Percentiles rank a stretch among this genome's conserved stretches.
phyloP scores from a whole-genome alignment of 2,113 vertebrate genomes.

The Myotis davidii region DNA sequence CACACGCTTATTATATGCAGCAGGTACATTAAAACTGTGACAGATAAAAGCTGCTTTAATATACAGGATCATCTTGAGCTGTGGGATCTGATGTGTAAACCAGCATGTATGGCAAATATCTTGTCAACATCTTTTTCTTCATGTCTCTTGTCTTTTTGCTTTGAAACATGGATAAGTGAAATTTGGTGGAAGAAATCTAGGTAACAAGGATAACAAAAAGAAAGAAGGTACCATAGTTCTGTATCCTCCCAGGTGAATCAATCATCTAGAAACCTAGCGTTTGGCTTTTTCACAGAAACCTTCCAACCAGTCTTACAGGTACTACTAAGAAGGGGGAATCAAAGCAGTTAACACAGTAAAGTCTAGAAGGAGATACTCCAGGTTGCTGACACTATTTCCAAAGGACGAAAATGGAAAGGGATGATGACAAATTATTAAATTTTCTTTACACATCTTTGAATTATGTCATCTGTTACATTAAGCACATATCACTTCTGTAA shows the following conservation, averaged over 20 bases:
- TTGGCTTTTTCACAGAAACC: constrained; percentile 2
- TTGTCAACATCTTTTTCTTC: not conserved
- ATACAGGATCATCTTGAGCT: not conserved
- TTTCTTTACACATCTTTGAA: not conserved
- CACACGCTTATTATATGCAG: not conserved
- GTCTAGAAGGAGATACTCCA: not conserved
- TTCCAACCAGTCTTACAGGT: not conserved
- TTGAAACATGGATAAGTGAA: not conserved
- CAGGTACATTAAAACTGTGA: not conserved
- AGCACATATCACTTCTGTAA: not conserved
- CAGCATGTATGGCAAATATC: not conserved
- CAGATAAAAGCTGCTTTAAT: not conserved
- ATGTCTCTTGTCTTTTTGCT: not conserved
- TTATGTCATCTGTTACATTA: constrained; percentile 25
- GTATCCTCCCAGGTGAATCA: not conserved
- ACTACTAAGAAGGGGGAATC: not conserved
- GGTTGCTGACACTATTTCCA: not conserved
- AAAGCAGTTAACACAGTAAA: not conserved
- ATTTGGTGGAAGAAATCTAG: not conserved
- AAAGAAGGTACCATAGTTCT: not conserved
- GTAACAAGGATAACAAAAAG: not conserved
- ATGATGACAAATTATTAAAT: not conserved
- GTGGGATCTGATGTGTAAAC: not conserved
- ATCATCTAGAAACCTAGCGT: not conserved
- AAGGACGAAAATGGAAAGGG: not conserved